A percentile compares a stretch with the other conserved stretches of the same genome.
Conservation (phyloP, 1,140 invertebrate genomes). For the Drosophila obscura region DNA sequence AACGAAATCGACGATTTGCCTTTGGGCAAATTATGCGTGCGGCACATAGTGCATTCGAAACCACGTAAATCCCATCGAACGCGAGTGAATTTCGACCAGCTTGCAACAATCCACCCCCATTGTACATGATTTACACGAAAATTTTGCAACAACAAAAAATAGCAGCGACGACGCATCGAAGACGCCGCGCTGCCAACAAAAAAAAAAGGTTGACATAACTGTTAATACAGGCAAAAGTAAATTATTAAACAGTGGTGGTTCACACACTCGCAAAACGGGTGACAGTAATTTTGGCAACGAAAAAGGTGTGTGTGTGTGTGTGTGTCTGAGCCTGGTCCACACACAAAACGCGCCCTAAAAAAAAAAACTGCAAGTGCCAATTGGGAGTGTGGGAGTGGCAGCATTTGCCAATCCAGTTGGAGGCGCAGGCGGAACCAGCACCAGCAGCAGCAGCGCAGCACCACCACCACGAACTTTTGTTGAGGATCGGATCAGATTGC, state of each 20-base stretch:
- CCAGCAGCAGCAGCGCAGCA: constrained; percentile 8
- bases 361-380: constrained; percentile 45
- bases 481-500: constrained; percentile 61
- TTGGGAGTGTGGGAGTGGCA: constrained; percentile 67
- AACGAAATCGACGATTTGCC: constrained; percentile 70
- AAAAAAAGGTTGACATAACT: constrained; percentile 74
- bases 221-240: constrained; percentile 60
- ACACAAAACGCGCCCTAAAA: constrained; percentile 42
- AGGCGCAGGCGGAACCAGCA: constrained; percentile 28
- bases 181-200: constrained; percentile 54
- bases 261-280: constrained; percentile 19
- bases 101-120: constrained; percentile 58
- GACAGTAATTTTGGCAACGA: constrained; percentile 60
- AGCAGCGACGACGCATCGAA: constrained; percentile 6
- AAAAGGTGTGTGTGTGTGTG: constrained; percentile 13
- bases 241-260: constrained; percentile 66
- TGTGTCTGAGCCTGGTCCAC: constrained; percentile 27
- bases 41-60: constrained; percentile 67
- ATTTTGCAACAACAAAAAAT: constrained; percentile 73
- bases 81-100: constrained; percentile 60
- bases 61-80: constrained; percentile 57
- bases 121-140: constrained; percentile 72
- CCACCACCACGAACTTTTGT: constrained; percentile 37
- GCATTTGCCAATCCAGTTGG: constrained; percentile 51
- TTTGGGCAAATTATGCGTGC: constrained; percentile 53